Evolutionary conservation across 1,140 invertebrate species (phyloP).

Genomic region (Hylyphantes graminicola): DNA sequence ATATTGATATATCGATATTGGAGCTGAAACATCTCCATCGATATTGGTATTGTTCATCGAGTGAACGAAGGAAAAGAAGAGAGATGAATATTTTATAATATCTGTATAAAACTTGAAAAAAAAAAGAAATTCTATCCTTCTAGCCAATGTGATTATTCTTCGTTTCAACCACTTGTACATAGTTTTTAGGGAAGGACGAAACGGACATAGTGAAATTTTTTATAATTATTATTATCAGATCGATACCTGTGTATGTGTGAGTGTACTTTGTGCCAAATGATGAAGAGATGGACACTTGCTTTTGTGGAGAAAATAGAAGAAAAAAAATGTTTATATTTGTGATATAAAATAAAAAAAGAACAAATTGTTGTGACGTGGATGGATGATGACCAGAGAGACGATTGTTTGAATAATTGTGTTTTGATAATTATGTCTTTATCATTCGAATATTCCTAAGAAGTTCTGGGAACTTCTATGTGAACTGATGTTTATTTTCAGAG

Average conservation of each 20-base stretch:
- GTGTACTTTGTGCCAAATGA: constrained; percentile 55
- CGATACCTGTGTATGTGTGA: not conserved
- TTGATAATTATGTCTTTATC: not conserved
- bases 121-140: not conserved
- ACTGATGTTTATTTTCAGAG: constrained; percentile 5
- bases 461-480: not conserved
- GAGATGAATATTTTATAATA: too few relatives aligned
- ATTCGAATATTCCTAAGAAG: not conserved
- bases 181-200: constrained; percentile 28
- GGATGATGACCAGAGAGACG: not conserved
- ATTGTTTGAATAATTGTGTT: not conserved
- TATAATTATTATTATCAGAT: constrained; percentile 2
- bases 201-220: constrained; percentile 20
- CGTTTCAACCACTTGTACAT: constrained; percentile 25
- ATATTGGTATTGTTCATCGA: too few relatives aligned
- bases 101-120: too few relatives aligned
- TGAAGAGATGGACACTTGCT: constrained; percentile 2
- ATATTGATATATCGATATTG: too few relatives aligned
- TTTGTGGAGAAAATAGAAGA: not conserved
- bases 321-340: constrained; percentile 29
- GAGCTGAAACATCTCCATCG: too few relatives aligned
- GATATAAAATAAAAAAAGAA: constrained; percentile 44
- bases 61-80: too few relatives aligned
- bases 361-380: constrained; percentile 29
- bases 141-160: constrained; percentile 43